Percentiles rank a stretch among this genome's conserved stretches.
These are phyloP conservation scores for Tragelaphus imberbis DNA, from an alignment of 2,113 vertebrate species.

Conservation along the genomic window DNA sequence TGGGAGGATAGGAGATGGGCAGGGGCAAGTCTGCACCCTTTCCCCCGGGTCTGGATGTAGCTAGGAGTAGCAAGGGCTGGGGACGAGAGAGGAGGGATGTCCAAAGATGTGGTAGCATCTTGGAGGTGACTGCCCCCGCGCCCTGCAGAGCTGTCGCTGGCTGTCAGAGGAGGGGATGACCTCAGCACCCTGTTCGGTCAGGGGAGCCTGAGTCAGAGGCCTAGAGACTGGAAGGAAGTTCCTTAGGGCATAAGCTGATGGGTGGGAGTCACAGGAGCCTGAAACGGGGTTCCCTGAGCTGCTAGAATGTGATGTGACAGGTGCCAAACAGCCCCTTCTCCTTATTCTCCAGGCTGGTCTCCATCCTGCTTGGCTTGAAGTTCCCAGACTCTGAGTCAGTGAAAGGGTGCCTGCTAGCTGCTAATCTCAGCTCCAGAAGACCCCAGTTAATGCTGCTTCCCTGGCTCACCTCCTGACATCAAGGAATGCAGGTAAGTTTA, in stretches of 20 bases:
- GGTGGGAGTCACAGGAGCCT: background rate
- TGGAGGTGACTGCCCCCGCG: accelerated
- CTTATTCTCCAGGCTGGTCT: background rate
- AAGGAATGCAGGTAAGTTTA: background rate
- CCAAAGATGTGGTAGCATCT: background rate
- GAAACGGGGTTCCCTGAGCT: background rate
- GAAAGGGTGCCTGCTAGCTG: background rate
- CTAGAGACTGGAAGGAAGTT: background rate
- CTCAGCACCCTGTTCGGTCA: background rate
- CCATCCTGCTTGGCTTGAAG: background rate
- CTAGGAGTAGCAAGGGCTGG: background rate
- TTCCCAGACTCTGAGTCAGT: background rate
- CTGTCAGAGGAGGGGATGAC: background rate
- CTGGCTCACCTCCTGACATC: background rate
- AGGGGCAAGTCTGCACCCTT: background rate
- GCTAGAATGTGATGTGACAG: background rate
- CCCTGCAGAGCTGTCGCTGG: background rate
- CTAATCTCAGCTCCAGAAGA: background rate
- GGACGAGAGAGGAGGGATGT: background rate
- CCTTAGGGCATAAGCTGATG: background rate
- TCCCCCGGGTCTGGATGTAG: background rate
- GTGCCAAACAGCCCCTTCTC: background rate
- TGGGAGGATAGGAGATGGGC: background rate
- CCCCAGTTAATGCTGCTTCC: background rate
- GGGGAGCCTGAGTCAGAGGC: background rate